Conservation (phyloP, 2,113 vertebrate genomes). For the Trochalopteron elliotii region DNA sequence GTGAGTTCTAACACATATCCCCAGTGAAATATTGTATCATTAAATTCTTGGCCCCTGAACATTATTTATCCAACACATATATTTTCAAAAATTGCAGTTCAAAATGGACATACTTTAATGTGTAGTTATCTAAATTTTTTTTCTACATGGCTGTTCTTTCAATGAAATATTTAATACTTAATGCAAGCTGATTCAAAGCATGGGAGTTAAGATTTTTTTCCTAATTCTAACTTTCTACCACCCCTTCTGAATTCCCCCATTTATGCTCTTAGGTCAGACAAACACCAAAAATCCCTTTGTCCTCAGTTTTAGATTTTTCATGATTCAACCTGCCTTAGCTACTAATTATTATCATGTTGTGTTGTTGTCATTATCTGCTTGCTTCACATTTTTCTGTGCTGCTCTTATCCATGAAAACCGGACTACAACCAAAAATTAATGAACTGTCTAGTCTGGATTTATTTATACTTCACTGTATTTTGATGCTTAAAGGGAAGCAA, state of each 20-base stretch:
- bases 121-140: neutral
- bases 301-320: neutral
- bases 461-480: neutral
- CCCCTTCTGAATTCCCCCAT: neutral
- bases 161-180: neutral
- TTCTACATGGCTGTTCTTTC: neutral
- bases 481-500: neutral
- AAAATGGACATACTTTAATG: neutral
- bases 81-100: neutral
- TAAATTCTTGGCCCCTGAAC: neutral
- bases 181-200: neutral
- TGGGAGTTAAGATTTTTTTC: neutral
- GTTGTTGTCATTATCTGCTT: neutral
- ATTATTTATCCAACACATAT: neutral
- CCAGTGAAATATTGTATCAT: neutral
- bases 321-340: neutral
- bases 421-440: neutral
- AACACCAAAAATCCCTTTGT: neutral
- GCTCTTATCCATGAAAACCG: neutral
- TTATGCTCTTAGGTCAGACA: neutral
- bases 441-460: neutral
- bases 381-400: neutral
- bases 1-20: neutral
- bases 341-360: neutral
- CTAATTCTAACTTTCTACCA: neutral